Conservation (phyloP, 2,113 vertebrate genomes). For the Sminthopsis crassicaudata region DNA sequence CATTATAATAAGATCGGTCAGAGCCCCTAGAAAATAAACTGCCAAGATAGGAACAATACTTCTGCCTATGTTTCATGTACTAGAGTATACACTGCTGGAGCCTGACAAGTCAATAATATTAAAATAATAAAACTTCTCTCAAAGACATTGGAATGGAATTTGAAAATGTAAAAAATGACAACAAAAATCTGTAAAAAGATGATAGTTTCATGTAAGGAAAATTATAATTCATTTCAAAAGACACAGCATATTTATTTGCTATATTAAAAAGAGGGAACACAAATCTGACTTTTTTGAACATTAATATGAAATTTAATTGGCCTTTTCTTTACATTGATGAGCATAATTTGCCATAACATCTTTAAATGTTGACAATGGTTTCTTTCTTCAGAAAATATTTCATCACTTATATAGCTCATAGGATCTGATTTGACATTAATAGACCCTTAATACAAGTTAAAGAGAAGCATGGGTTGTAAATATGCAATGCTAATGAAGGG, state of each 20-base stretch:
- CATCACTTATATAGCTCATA: conserved; percentile 26
- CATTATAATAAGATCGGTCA: conserved; percentile 55
- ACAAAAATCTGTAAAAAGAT: conserved; percentile 21
- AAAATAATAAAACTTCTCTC: conserved; percentile 48
- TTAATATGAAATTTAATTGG: conserved; percentile 55
- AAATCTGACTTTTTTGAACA: conserved; percentile 61
- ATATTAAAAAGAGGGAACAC: conserved; percentile 31
- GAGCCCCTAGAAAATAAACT: conserved; percentile 24
- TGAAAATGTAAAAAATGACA: conserved; percentile 64
- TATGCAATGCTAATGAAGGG: not conserved
- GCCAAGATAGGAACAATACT: not conserved
- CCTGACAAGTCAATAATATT: conserved; percentile 53
- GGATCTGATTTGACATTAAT: conserved; percentile 21
- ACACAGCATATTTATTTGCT: conserved; percentile 60
- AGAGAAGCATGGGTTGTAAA: not conserved
- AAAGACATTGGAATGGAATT: conserved; percentile 56
- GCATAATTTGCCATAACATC: conserved; percentile 51
- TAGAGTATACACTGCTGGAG: conserved; percentile 29
- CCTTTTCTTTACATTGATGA: conserved; percentile 49
- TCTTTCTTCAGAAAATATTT: conserved; percentile 45
- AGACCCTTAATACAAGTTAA: conserved; percentile 37
- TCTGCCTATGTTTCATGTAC: conserved; percentile 24
- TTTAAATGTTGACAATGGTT: conserved; percentile 58
- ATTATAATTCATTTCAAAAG: conserved; percentile 59
- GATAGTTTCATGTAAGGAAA: conserved; percentile 40